Evolutionary conservation across 37 sponge, comb jelly and placozoan species (phyloP).

Genomic region (Chondrosia reniformis): DNA sequence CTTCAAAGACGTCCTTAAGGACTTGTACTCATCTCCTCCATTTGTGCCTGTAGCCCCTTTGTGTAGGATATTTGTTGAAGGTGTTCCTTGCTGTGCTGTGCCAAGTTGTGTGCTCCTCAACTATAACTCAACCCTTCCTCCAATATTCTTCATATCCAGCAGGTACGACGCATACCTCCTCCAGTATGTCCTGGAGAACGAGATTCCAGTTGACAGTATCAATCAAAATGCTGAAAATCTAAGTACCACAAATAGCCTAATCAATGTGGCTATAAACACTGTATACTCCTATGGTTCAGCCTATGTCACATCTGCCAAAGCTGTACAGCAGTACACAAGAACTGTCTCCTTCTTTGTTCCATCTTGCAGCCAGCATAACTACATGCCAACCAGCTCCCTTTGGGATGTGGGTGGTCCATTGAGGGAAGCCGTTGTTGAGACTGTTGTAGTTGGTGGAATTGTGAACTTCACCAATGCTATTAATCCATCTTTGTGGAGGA

Average conservation of each 20-base stretch:
- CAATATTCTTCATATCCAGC: slow-evolving; percentile 54
- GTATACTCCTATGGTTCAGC: slow-evolving; percentile 22
- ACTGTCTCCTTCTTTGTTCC: slow-evolving; percentile 44
- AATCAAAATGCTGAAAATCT: background rate
- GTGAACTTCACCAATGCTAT: slow-evolving; percentile 45
- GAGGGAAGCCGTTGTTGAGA: background rate
- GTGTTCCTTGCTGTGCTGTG: slow-evolving; percentile 59
- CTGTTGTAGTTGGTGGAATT: background rate
- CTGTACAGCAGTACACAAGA: background rate
- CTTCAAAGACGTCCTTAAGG: slow-evolving; percentile 18
- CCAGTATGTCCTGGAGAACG: background rate
- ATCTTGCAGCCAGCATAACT: slow-evolving; percentile 73
- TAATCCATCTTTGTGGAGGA: slow-evolving; percentile 26
- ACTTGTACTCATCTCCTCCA: background rate
- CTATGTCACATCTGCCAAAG: background rate
- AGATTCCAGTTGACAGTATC: background rate
- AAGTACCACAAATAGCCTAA: too few species aligned
- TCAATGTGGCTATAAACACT: background rate
- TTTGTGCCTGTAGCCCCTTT: background rate
- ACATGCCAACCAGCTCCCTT: slow-evolving; percentile 43
- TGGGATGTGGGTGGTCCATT: slow-evolving; percentile 39
- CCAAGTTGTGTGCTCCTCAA: slow-evolving; percentile 49
- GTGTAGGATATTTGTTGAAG: slow-evolving; percentile 25
- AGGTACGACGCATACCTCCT: slow-evolving; percentile 60
- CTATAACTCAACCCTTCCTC: background rate